Evolutionary conservation across 2,888 invertebrate species (phyloP), one percentile per base, ranked within the genome.

Genomic region (Xestia c-nigrum): DNA sequence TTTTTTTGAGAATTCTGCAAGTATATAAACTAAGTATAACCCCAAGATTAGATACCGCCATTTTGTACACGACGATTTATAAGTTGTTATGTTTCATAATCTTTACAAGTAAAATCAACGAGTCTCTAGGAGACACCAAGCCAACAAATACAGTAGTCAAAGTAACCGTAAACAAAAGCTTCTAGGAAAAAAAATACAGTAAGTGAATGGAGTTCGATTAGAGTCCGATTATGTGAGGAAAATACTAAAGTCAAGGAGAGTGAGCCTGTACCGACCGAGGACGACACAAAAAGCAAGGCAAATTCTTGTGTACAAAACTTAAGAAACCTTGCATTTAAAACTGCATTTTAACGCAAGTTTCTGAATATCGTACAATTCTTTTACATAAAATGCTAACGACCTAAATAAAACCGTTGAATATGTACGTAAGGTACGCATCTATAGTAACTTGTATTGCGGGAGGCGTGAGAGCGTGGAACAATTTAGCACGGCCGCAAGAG

Each of bases 401-500:
- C 78, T 70, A 81, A 84, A 86, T 86, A 84, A 87, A 80, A 81
- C 72, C 68, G 74, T 83, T 81, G 79, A 72, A 80, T 81, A 86
- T 76, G 66, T 74, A 85, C 73, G 74, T 83, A 78, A 71, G 74
- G 80, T 71, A 66, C 69, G 75, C 72, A 83, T 69, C 68, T 77
- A 86, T 86, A 86, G 84, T 67, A 74, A 76, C 38, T 84, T 78
- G 86, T 85, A 84, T 85, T 84, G 80, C 81, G 85, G 76, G 84
- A 87, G 86, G 85, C 86, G 87, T 86, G 84, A 87, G 88, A 85
- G 85, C 82, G 87, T 87, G 88, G 86, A 88, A 90, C 90, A 90
- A 87, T 89, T 90, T 89, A 90, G 89, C 90, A 88, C 89, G 88
- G 84, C 87, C 85, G 88, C 90, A 87, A 88, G 91, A 92, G 92